Conservation (phyloP, 2,888 invertebrate genomes). For the Charanyca ferruginea region DNA sequence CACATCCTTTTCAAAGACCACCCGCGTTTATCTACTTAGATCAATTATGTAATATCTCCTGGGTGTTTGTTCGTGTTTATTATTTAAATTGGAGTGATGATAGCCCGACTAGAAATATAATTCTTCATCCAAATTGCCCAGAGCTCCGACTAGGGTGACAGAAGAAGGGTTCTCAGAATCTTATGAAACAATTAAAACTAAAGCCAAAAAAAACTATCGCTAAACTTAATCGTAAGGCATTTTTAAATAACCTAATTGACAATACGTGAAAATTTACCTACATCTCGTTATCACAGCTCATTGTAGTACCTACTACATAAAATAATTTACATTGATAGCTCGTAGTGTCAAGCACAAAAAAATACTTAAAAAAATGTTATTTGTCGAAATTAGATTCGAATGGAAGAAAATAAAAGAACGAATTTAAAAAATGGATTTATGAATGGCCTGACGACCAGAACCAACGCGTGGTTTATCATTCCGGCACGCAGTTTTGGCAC, state of each 20-base stretch:
- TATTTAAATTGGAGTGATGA: slow-evolving; percentile 42
- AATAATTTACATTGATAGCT: slow-evolving; percentile 37
- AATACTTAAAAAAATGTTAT: no score
- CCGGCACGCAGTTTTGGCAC: slow-evolving; percentile 54
- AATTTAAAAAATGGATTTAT: slow-evolving; percentile 23
- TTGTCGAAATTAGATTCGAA: slow-evolving; percentile 14
- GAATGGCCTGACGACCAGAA: neutral
- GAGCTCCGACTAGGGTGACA: neutral
- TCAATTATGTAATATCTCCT: slow-evolving; percentile 34
- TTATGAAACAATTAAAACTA: neutral
- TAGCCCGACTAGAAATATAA: slow-evolving; percentile 10
- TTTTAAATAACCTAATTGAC: neutral
- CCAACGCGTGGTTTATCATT: slow-evolving; percentile 24
- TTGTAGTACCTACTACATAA: no score
- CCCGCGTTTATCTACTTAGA: slow-evolving; percentile 26
- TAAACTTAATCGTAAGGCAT: neutral
- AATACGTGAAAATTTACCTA: neutral
- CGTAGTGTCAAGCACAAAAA: neutral
- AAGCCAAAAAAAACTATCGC: no score
- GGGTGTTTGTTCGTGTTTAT: slow-evolving; percentile 25
- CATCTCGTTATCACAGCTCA: slow-evolving; percentile 5
- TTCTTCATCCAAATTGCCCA: neutral
- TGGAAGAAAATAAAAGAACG: neutral
- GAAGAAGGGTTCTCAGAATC: neutral
- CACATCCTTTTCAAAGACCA: slow-evolving; percentile 53